These are phyloP conservation scores for Anarsia innoxiella DNA, from an alignment of 2,888 invertebrate species.

Conservation along the genomic window DNA sequence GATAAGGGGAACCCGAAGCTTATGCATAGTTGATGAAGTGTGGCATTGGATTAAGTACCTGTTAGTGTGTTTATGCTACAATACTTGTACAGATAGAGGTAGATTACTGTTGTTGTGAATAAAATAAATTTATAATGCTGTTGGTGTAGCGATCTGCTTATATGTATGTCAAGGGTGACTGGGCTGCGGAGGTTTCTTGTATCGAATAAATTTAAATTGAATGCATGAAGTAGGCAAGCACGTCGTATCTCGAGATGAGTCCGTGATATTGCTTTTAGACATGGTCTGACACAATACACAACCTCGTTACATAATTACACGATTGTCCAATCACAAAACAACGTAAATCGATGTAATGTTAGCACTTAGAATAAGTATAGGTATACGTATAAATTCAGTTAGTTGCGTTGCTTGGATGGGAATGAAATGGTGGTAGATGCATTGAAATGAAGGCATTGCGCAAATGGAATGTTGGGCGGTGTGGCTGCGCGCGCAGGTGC, in stretches of 20 bases:
- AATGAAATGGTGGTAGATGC: conserved; percentile 6
- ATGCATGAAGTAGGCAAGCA: conserved; percentile 11
- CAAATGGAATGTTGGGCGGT: conserved; percentile 20
- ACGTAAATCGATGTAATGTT: conserved; percentile 5
- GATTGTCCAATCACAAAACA: conserved; percentile 6
- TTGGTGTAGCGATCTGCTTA: conserved; percentile 18
- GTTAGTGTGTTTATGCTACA: conserved; percentile 20
- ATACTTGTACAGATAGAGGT: background rate
- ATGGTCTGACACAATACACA: conserved; percentile 3
- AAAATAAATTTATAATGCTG: conserved; percentile 14
- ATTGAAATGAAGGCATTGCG: conserved; percentile 14
- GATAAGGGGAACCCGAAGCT: no score
- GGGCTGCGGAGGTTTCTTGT: conserved; percentile 32
- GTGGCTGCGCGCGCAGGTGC: conserved; percentile 23
- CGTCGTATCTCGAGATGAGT: conserved; percentile 20
- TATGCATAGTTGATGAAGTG: conserved; percentile 52
- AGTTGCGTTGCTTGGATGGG: conserved; percentile 7
- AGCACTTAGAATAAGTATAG: conserved; percentile 1
- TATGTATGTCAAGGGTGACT: conserved; percentile 61
- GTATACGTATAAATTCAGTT: background rate
- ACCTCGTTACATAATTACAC: conserved; percentile 5
- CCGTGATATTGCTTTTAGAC: conserved; percentile 19
- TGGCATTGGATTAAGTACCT: conserved; percentile 36
- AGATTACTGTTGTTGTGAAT: no score
- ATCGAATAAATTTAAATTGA: conserved; percentile 19